Evolutionary conservation across 2,888 invertebrate species (phyloP), one percentile per base, ranked within the genome.

Genomic region (Xiphydria camelus): DNA sequence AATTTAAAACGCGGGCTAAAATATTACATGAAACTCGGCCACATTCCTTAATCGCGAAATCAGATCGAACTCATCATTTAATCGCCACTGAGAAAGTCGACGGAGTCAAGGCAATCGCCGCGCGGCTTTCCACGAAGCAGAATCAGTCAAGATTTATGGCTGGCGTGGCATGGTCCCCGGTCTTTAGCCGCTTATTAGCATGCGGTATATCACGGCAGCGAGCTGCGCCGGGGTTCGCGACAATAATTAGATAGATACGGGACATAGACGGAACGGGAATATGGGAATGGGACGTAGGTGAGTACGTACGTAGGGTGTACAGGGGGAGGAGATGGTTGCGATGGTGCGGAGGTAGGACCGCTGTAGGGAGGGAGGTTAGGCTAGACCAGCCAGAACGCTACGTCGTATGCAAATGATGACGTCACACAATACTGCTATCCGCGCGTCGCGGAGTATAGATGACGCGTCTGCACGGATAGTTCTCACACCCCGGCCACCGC

Each of bases 101-200:
- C n/a, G n/a, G n/a, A n/a, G n/a, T n/a, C n/a, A n/a, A n/a, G n/a
- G n/a, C n/a, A n/a, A n/a, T n/a, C n/a, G n/a, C n/a, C n/a, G n/a
- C 23, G 23, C 7, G 23, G 6, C 7, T 10, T 6, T 9, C 32
- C 6, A 9, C 32, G 32, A 23, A 37, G 35, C 40, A 49, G 68
- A 68, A 70, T 70, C 62, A 63, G 62, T 66, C 61, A 62, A 69
- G 73, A 74, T 75, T 75, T 73, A 75, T 70, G 66, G 59, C 47
- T 58, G 59, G 58, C 61, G 55, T 62, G 61, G 63, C 64, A 66
- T 62, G 66, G 66, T 69, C 64, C 64, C 61, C 61, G 70, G 73
- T 75, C 75, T 74, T 75, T 75, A 74, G 74, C 61, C 73, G 75
- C 74, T 74, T 75, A 75, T 75, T 75, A 75, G 75, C 75, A 75